Percentiles rank a stretch among this genome's conserved stretches.
phyloP scores from a whole-genome alignment of 2,113 vertebrate species.

The Cygnus buccinator region DNA sequence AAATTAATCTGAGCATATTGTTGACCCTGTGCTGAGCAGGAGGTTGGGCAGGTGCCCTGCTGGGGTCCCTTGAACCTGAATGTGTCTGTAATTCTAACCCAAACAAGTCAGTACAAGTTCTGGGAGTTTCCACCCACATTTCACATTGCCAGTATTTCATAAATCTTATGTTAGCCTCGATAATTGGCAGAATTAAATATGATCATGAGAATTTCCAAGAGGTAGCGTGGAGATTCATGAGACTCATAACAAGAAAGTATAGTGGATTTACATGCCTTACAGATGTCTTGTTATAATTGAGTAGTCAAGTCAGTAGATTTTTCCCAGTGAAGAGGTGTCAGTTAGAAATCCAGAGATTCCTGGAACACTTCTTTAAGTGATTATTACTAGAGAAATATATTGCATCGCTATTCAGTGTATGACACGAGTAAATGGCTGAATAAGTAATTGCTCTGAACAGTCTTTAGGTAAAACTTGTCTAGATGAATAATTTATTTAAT shows the following conservation, averaged over 20 bases:
- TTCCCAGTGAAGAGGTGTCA: neutral
- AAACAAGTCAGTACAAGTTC: neutral
- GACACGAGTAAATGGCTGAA: neutral
- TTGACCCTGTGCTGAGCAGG: neutral
- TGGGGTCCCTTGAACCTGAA: neutral
- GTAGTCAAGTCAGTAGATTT: neutral
- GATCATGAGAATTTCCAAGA: neutral
- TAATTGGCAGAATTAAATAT: neutral
- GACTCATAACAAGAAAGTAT: neutral
- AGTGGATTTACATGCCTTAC: neutral
- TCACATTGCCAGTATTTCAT: neutral
- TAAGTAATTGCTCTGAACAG: neutral
- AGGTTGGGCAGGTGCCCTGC: neutral
- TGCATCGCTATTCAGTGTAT: neutral
- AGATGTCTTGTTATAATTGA: neutral
- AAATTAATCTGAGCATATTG: neutral
- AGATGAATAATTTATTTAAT: neutral
- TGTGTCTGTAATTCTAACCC: neutral
- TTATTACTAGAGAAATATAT: neutral
- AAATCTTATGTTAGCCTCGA: neutral
- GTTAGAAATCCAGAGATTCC: neutral
- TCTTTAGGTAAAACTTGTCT: neutral
- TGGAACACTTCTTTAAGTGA: neutral
- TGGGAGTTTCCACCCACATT: neutral
- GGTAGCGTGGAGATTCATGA: neutral